A percentile compares a stretch with the other conserved stretches of the same genome.
phyloP scores from a whole-genome alignment of 2,113 vertebrate genomes.

The Aptenodytes forsteri region DNA sequence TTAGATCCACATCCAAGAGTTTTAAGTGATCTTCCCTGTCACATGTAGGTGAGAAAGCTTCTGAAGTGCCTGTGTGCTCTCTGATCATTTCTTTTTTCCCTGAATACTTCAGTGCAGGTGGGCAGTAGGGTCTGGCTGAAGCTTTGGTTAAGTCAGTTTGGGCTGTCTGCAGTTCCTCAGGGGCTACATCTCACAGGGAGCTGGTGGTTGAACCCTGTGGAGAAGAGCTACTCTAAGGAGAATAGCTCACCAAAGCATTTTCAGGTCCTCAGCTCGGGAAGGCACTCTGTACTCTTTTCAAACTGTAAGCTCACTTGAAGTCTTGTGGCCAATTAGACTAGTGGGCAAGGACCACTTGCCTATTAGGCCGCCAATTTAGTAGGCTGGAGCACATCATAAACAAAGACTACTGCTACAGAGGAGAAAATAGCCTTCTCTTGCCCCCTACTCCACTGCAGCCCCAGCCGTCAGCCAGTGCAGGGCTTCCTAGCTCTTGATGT shows the following conservation, averaged over 20 bases:
- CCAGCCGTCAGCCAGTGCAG: neutral
- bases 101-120: neutral
- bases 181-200: neutral
- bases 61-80: neutral
- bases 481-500: neutral
- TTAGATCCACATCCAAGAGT: neutral
- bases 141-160: neutral
- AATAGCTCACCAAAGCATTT: neutral
- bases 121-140: neutral
- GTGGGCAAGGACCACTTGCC: neutral
- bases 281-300: neutral
- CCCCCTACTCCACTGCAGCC: neutral
- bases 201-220: neutral
- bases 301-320: neutral
- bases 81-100: neutral
- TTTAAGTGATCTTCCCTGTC: neutral
- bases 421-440: neutral
- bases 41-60: neutral
- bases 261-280: slow-evolving; percentile 1
- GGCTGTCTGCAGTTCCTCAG: slow-evolving; percentile 33
- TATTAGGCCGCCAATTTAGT: neutral
- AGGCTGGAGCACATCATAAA: neutral
- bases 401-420: neutral
- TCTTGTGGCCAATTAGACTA: neutral
- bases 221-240: slow-evolving; percentile 42